phyloP scores from a whole-genome alignment of 2,888 invertebrate genomes.

The Tortrix viridana region DNA sequence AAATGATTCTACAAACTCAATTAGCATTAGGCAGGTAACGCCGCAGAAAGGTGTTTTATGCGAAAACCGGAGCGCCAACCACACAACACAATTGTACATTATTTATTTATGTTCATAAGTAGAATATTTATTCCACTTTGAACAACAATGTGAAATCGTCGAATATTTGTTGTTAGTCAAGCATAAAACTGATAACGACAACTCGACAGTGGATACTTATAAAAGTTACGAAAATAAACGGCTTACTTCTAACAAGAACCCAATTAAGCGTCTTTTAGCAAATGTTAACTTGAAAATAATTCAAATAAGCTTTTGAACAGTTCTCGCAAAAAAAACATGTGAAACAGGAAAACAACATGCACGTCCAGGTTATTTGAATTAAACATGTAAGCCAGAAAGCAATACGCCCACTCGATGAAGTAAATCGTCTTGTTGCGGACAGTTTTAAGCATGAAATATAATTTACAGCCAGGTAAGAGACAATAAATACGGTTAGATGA shows the following conservation, averaged over 20 bases:
- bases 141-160: too few relatives aligned
- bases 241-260: constrained; percentile 11
- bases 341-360: background rate
- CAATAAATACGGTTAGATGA: constrained; percentile 56
- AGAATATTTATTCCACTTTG: too few relatives aligned
- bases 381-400: background rate
- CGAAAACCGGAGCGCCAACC: constrained; percentile 40
- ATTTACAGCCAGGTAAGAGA: constrained; percentile 48
- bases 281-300: background rate
- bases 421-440: constrained; percentile 19
- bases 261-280: constrained; percentile 10
- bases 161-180: background rate
- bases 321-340: background rate
- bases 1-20: constrained; percentile 69
- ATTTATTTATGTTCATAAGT: background rate
- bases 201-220: background rate
- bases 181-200: constrained; percentile 1
- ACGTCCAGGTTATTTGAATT: background rate
- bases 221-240: background rate
- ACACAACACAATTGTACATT: background rate
- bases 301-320: background rate
- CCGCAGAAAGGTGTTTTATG: constrained; percentile 61
- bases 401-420: background rate
- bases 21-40: constrained; percentile 61
- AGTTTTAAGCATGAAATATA: constrained; percentile 47